A percentile compares a stretch with the other conserved stretches of the same genome.
Evolutionary conservation across 2,888 invertebrate genomes (phyloP).

Genomic region (Gerris lacustris): DNA sequence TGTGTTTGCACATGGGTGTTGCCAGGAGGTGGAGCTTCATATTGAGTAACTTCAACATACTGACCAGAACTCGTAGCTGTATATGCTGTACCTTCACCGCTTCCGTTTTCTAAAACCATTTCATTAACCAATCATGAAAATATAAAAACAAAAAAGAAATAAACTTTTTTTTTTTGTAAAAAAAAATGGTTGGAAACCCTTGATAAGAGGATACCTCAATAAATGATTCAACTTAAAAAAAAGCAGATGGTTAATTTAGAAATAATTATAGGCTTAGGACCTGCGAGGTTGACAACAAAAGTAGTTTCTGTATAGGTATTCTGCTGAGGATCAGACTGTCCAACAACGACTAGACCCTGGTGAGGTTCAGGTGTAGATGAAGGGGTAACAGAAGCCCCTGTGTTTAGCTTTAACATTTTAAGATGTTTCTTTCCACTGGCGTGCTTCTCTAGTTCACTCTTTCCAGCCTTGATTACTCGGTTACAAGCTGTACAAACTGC

Average conservation of each 20-base stretch:
- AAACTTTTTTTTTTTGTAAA: no score
- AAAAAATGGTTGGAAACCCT: no score
- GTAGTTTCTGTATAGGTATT: neutral
- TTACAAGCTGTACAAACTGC: conserved; percentile 33
- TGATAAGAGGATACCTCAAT: no score
- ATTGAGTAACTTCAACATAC: conserved; percentile 5
- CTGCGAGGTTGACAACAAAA: neutral
- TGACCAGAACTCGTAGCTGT: neutral
- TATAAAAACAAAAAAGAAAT: no score
- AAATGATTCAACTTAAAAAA: no score
- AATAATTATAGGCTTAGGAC: neutral
- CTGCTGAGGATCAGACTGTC: neutral
- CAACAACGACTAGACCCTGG: neutral
- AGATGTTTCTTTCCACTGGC: conserved; percentile 33
- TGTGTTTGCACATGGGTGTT: neutral
- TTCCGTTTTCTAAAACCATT: no score
- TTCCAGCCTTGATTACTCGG: conserved; percentile 33
- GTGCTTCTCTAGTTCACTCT: conserved; percentile 34
- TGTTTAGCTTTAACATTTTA: conserved; percentile 18
- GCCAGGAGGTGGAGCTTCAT: neutral
- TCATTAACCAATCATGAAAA: no score
- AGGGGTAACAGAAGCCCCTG: neutral
- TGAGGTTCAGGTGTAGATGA: no score
- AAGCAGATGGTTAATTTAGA: no score
- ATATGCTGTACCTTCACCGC: neutral